Evolutionary conservation across 2,113 vertebrate genomes (phyloP).

Genomic region (Tricholaema leucomelas): DNA sequence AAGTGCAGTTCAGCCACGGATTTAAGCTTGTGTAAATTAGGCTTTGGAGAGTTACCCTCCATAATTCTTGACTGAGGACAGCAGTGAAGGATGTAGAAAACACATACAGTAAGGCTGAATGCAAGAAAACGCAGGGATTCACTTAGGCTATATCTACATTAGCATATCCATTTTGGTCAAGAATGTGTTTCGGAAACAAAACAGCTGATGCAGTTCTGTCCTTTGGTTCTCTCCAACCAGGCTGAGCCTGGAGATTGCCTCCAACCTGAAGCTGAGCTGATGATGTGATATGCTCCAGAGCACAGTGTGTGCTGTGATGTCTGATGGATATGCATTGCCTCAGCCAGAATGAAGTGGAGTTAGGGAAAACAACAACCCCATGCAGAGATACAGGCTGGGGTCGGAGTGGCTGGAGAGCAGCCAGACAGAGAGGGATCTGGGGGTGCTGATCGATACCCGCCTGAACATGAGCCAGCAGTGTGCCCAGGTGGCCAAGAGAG

Average conservation of each 20-base stretch:
- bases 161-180: background rate
- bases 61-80: background rate
- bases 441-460: too few species aligned
- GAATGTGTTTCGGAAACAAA: background rate
- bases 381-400: too few species aligned
- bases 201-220: background rate
- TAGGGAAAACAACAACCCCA: too few species aligned
- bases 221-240: background rate
- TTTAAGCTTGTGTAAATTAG: background rate
- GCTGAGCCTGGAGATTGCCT: background rate
- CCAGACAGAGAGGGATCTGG: too few species aligned
- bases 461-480: too few species aligned
- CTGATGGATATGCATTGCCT: background rate
- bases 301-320: accelerated
- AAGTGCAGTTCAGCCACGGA: background rate
- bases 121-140: background rate
- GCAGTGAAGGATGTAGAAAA: background rate
- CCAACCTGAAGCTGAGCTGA: background rate
- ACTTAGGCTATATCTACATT: background rate
- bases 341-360: background rate
- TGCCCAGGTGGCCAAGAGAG: too few species aligned
- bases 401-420: too few species aligned
- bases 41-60: background rate
- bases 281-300: accelerated
- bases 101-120: background rate